Evolutionary conservation across 2,888 invertebrate genomes (phyloP).

Genomic region (Blastobasis adustella): DNA sequence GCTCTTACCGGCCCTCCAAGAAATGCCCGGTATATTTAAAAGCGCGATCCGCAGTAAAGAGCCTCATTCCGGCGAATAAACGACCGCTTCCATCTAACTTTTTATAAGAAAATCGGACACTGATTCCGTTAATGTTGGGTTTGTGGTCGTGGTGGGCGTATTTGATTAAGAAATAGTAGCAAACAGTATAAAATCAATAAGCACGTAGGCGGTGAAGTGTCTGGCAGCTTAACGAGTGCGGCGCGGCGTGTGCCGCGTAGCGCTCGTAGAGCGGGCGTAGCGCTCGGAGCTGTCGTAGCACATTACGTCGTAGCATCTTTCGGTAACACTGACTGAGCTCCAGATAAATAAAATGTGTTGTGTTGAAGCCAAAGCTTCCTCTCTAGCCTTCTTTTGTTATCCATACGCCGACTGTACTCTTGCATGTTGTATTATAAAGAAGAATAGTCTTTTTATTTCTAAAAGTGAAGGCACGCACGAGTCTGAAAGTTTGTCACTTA

Average conservation of each 20-base stretch:
- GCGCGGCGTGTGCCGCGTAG: neutral
- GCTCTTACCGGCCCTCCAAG: too few species aligned
- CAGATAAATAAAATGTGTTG: neutral
- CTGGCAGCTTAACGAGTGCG: neutral
- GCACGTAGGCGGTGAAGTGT: neutral
- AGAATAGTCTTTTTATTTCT: constrained; percentile 18
- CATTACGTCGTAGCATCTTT: constrained; percentile 1
- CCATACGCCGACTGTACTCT: constrained; percentile 9
- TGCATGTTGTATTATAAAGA: constrained; percentile 19
- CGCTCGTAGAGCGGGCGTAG: neutral
- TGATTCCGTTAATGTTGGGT: too few species aligned
- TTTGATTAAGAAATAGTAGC: too few species aligned
- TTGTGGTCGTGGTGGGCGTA: too few species aligned
- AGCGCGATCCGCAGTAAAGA: too few species aligned
- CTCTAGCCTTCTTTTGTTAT: neutral
- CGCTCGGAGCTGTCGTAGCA: neutral
- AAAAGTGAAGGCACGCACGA: constrained; percentile 17
- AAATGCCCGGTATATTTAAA: too few species aligned
- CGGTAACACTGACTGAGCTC: neutral
- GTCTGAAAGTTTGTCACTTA: constrained; percentile 32
- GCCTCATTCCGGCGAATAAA: too few species aligned
- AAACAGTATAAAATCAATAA: neutral
- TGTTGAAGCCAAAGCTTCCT: neutral
- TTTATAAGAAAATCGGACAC: too few species aligned
- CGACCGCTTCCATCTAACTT: too few species aligned